Conservation (phyloP, 2,888 invertebrate species). For the Leptinotarsa haldemani region DNA sequence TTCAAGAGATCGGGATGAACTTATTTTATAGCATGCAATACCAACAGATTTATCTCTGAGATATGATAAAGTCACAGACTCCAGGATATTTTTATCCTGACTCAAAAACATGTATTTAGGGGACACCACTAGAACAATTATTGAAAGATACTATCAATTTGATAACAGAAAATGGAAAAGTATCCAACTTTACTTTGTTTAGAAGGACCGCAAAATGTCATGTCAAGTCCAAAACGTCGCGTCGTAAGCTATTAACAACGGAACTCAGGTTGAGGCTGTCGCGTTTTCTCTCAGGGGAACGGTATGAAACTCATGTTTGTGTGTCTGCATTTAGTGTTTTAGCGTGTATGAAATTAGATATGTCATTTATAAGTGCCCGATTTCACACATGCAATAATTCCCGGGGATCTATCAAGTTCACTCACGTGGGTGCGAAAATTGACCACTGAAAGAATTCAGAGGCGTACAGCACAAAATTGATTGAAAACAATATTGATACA, state of each 20-base stretch:
- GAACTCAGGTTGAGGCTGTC: not conserved
- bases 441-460: not conserved
- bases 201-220: not conserved
- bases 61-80: too few species aligned
- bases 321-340: conserved; percentile 18
- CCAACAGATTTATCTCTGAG: too few species aligned
- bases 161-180: too few species aligned
- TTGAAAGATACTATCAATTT: too few species aligned
- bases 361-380: conserved; percentile 18
- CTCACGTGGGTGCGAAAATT: conserved; percentile 1
- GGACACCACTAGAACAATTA: too few species aligned
- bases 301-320: not conserved
- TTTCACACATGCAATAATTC: conserved; percentile 19
- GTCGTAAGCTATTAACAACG: not conserved
- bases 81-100: too few species aligned
- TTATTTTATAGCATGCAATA: too few species aligned
- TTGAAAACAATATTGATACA: too few species aligned
- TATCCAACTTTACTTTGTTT: too few species aligned
- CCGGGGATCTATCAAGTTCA: conserved; percentile 3
- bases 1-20: too few species aligned
- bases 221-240: not conserved
- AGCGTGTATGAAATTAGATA: conserved; percentile 20
- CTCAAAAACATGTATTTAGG: too few species aligned
- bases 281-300: not conserved
- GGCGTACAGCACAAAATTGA: not conserved